Conservation (phyloP, 2,888 invertebrate genomes). For the Leptinotarsa rubiginosa region DNA sequence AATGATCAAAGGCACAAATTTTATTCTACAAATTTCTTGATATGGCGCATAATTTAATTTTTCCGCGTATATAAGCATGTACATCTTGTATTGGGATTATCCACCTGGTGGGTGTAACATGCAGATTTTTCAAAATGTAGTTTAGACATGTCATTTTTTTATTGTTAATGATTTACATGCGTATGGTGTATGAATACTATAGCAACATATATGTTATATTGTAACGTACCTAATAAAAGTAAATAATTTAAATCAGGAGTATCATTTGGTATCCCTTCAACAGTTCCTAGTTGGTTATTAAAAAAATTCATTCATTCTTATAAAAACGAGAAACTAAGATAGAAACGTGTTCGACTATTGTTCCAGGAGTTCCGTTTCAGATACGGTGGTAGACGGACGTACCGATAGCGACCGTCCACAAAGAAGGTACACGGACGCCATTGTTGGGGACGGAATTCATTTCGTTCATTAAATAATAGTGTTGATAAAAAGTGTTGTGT, state of each 20-base stretch:
- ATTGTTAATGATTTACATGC: slow-evolving; percentile 63
- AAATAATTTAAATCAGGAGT: slow-evolving; percentile 50
- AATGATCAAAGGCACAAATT: slow-evolving; percentile 49
- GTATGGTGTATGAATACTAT: slow-evolving; percentile 64
- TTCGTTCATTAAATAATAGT: too few species aligned
- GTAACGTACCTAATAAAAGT: slow-evolving; percentile 64
- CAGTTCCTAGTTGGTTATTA: too few species aligned
- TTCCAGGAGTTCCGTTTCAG: too few species aligned
- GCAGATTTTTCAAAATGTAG: slow-evolving; percentile 59
- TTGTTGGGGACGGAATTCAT: too few species aligned
- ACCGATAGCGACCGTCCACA: too few species aligned
- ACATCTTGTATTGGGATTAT: slow-evolving; percentile 44
- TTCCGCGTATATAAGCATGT: slow-evolving; percentile 42
- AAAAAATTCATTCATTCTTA: too few species aligned
- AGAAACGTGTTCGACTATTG: too few species aligned
- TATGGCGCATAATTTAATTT: slow-evolving; percentile 50
- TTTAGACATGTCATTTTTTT: slow-evolving; percentile 63
- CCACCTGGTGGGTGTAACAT: slow-evolving; percentile 44
- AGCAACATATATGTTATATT: slow-evolving; percentile 66
- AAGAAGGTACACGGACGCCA: too few species aligned
- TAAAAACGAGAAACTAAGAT: too few species aligned
- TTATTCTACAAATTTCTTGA: slow-evolving; percentile 46
- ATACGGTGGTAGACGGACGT: too few species aligned
- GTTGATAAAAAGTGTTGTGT: too few species aligned
- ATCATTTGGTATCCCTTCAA: not conserved